Conservation (phyloP, 2,113 vertebrate genomes). For the Sturnus vulgaris region DNA sequence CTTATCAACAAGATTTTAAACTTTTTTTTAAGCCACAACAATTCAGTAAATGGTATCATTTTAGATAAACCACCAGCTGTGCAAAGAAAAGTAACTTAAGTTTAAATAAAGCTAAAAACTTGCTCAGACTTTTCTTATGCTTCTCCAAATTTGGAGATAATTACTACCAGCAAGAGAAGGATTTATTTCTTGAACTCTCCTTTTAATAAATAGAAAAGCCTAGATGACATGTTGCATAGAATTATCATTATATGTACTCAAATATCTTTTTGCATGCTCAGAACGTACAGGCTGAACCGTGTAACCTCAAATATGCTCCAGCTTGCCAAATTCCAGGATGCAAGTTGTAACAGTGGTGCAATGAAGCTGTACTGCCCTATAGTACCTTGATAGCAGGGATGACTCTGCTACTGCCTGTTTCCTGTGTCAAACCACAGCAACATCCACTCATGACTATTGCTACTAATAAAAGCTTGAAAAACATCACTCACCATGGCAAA, state of each 20-base stretch:
- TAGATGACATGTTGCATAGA: background rate
- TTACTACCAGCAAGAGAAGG: background rate
- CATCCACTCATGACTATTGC: background rate
- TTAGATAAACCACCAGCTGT: background rate
- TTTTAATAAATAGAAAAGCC: background rate
- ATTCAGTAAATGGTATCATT: background rate
- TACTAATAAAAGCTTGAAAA: background rate
- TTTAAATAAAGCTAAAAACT: background rate
- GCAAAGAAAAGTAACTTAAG: background rate
- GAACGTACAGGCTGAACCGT: background rate
- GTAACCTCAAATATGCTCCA: background rate
- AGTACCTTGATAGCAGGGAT: background rate
- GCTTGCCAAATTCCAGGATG: background rate
- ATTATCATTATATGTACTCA: background rate
- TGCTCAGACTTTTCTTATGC: background rate
- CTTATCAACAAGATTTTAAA: background rate
- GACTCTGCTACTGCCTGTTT: background rate
- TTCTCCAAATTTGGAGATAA: slow-evolving; percentile 6
- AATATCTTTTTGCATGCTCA: background rate
- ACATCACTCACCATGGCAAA: background rate
- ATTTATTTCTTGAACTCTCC: background rate
- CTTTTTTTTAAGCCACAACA: background rate
- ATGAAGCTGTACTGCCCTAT: background rate
- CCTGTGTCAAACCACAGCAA: background rate
- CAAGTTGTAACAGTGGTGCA: background rate